Conservation (phyloP, 2,888 invertebrate species). For the Arge pagana region DNA sequence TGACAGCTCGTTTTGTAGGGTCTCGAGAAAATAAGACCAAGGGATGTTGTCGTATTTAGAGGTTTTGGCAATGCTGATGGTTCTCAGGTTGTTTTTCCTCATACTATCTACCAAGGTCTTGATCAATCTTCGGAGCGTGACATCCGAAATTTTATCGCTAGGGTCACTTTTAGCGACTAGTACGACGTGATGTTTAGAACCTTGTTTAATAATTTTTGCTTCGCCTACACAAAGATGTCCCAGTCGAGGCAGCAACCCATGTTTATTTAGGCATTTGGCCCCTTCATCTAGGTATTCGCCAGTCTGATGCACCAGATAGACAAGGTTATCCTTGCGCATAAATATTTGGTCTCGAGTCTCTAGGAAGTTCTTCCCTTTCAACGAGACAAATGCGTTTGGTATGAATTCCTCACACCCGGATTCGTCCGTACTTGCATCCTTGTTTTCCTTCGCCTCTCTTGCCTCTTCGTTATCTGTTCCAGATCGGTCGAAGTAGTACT, state of each 20-base stretch:
- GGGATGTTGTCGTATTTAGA: slow-evolving; percentile 1
- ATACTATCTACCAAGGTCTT: neutral
- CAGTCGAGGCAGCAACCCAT: neutral
- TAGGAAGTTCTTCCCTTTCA: no score
- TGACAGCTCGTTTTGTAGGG: neutral
- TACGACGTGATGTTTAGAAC: neutral
- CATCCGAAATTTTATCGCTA: neutral
- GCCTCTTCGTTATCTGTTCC: no score
- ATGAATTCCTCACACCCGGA: no score
- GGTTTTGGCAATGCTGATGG: slow-evolving; percentile 16
- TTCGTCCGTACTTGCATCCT: no score
- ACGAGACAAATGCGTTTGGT: no score
- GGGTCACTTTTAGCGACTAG: no score
- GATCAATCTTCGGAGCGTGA: neutral
- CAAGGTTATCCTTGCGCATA: slow-evolving; percentile 24
- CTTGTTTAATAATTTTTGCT: neutral
- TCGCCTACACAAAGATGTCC: no score
- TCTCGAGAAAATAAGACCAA: neutral
- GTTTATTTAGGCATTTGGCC: slow-evolving; percentile 8
- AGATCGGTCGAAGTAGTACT: no score
- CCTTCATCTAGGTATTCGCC: slow-evolving; percentile 20
- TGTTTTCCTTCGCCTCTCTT: no score
- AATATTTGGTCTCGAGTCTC: slow-evolving; percentile 14
- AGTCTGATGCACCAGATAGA: slow-evolving; percentile 12
- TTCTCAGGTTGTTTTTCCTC: neutral